Base-by-base conservation (phyloP, 2,888 invertebrate genomes). In the Drosophila mimetica region DNA sequence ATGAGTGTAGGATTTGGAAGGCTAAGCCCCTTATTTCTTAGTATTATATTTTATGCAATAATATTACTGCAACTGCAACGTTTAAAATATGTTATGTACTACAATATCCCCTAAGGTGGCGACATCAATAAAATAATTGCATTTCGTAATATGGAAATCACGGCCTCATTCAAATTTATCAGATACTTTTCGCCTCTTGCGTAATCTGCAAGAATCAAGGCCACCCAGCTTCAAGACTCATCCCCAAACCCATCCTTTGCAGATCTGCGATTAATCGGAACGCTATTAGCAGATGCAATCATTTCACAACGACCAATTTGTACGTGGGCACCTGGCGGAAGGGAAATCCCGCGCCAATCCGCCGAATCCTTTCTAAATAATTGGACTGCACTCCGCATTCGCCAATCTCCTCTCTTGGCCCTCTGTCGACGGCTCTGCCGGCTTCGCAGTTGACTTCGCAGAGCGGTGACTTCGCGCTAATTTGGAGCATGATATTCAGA, bases 401-500 rank as follows among this genome's bases (percentile, higher is more conserved):
- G 88, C 86, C 88, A 84, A 86, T 78, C 46, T 78, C 81, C 54
- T 53, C 65, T 71, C 71, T 57, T 46, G 61, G 61, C 59, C 39
- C 48, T 32, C 53, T 25, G 44, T 25, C 28, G 14, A 6, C 14
- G 14, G 28, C 34, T 46, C 36, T 30, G 71, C 25, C 32, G 18
- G 7, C 63, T 32, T 36, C 41, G 28, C 4, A 20, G 37, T 16
- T 34, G 18, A 13, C 46, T 46, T 13, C 28, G 69, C 69, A 14
- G 37, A 37, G 70, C 69, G 71, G 84, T 88, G 88, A 86, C 83
- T 88, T 72, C 53, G 75, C 86, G 87, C 77, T 88, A 81, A 84
- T 88, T 86, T 74, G 76, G 60, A 81, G 54, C 88, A 86, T 88
- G 87, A 84, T 84, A 84, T 84, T 88, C 88, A 84, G 84, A 84